Conservation (phyloP, 1,140 invertebrate species). For the Drosophila equinoxialis region DNA sequence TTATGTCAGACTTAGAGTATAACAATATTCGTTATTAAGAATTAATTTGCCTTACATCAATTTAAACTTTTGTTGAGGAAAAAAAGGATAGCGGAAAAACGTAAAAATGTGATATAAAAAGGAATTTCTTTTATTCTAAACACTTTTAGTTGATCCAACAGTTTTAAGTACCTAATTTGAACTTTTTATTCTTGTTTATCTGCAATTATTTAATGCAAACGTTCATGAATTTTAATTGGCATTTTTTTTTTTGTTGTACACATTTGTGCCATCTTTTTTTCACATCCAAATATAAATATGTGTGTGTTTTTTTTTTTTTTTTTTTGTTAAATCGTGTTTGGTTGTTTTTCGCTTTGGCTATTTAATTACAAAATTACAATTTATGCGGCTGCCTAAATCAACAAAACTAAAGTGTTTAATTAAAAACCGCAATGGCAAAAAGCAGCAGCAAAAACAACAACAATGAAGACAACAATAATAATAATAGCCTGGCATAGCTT, state of each 20-base stretch:
- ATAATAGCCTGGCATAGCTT: conserved; percentile 38
- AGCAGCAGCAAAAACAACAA: conserved; percentile 29
- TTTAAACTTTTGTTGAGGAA: conserved; percentile 48
- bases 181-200: conserved; percentile 28
- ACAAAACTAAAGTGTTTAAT: conserved; percentile 77
- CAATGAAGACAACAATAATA: conserved; percentile 26
- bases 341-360: conserved; percentile 28
- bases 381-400: conserved; percentile 74
- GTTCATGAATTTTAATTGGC: conserved; percentile 72
- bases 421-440: conserved; percentile 52
- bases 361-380: conserved; percentile 78
- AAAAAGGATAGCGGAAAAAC: conserved; percentile 3
- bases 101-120: not conserved
- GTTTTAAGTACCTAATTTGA: conserved; percentile 1
- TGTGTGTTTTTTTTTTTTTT: conserved; percentile 33
- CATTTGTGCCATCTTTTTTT: not conserved
- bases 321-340: conserved; percentile 11
- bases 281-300: not conserved
- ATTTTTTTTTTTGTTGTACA: conserved; percentile 36
- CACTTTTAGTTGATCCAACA: not conserved
- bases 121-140: not conserved
- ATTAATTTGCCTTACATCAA: not conserved
- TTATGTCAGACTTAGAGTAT: too few relatives aligned
- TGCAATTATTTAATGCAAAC: conserved; percentile 75
- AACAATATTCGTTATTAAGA: too few relatives aligned